A percentile compares a stretch with the other conserved stretches of the same genome.
Conservation (phyloP, 2,888 invertebrate species). For the Nephrocerus scutellatus region DNA sequence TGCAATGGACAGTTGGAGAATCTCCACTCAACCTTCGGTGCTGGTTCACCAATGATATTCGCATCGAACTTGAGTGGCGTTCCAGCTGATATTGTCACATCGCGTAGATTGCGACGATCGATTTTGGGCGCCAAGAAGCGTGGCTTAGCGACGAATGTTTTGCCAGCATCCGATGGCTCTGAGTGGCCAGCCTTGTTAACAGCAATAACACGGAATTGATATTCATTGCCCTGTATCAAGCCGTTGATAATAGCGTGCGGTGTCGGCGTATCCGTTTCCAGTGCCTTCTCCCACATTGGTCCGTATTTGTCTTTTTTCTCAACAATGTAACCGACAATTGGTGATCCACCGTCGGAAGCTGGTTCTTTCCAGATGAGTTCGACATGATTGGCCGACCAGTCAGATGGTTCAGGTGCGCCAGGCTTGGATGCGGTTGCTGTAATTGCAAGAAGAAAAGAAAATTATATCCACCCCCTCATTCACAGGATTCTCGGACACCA, state of each 20-base stretch:
- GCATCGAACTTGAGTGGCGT: constrained; percentile 90
- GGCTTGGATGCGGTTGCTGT: constrained; percentile 82
- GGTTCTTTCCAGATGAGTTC: constrained; percentile 89
- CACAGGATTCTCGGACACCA: not conserved
- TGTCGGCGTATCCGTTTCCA: constrained; percentile 69
- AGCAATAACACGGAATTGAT: constrained; percentile 93
- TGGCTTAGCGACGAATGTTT: constrained; percentile 78
- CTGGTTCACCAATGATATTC: constrained; percentile 89
- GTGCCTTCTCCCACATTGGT: constrained; percentile 86
- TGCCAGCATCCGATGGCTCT: constrained; percentile 82
- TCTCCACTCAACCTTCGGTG: constrained; percentile 90
- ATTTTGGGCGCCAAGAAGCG: constrained; percentile 91
- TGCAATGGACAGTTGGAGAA: constrained; percentile 72
- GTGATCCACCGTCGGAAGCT: constrained; percentile 84
- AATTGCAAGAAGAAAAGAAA: constrained; percentile 29
- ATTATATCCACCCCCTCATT: no score
- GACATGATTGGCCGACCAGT: constrained; percentile 89
- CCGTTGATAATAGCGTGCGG: constrained; percentile 79
- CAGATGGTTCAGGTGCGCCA: constrained; percentile 81
- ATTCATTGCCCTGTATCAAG: constrained; percentile 90
- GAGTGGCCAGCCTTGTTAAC: constrained; percentile 93
- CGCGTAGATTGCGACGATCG: constrained; percentile 84
- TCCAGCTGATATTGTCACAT: constrained; percentile 85
- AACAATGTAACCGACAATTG: constrained; percentile 86
- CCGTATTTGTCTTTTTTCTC: constrained; percentile 91